phyloP scores from a whole-genome alignment of 2,888 invertebrate species.

The Lucinisca nassula region DNA sequence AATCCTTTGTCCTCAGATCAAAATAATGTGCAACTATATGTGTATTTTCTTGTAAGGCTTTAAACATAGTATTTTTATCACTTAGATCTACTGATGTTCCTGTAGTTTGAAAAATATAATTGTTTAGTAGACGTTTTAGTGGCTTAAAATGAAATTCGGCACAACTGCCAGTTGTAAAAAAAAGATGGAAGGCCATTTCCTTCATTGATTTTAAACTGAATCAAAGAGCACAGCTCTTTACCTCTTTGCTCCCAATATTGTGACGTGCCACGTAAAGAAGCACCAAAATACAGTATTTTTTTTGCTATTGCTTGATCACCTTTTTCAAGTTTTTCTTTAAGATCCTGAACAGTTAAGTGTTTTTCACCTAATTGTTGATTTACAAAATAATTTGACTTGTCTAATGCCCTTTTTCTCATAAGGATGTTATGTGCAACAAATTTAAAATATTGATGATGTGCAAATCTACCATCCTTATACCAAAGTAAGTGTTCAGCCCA shows the following conservation, averaged over 20 bases:
- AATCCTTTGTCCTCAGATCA: constrained; percentile 67
- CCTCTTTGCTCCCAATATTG: constrained; percentile 52
- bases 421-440: constrained; percentile 70
- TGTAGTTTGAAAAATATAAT: constrained; percentile 57
- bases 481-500: constrained; percentile 68
- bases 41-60: constrained; percentile 67
- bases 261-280: constrained; percentile 37
- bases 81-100: constrained; percentile 47
- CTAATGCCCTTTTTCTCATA: constrained; percentile 61
- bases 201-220: constrained; percentile 54
- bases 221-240: constrained; percentile 44
- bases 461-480: constrained; percentile 61
- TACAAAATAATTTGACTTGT: constrained; percentile 59
- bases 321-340: not conserved
- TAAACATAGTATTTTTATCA: constrained; percentile 49
- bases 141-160: constrained; percentile 42
- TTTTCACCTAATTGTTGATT: constrained; percentile 47
- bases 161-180: constrained; percentile 52
- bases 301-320: constrained; percentile 24
- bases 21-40: constrained; percentile 70
- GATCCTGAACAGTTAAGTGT: constrained; percentile 52
- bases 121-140: constrained; percentile 30
- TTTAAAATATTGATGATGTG: constrained; percentile 63
- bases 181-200: constrained; percentile 35
- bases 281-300: constrained; percentile 48